phyloP scores from a whole-genome alignment of 2,888 invertebrate genomes.

The Zonitis immaculata region DNA sequence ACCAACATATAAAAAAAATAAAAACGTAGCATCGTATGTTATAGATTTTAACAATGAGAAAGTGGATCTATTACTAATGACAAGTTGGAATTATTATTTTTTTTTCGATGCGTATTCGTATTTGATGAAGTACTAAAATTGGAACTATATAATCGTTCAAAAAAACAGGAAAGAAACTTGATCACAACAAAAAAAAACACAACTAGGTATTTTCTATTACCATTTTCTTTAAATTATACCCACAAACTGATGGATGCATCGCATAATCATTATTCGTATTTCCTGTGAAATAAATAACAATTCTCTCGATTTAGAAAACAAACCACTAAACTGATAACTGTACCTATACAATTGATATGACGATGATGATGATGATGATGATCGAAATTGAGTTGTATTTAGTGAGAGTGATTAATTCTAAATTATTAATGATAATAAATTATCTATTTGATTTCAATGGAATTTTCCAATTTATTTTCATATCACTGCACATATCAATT shows the following conservation, averaged over 20 bases:
- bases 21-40: constrained; percentile 39
- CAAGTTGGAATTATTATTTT: not conserved
- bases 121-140: not conserved
- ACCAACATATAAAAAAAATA: too few relatives aligned
- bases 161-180: not conserved
- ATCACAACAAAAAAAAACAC: not conserved
- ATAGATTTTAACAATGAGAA: constrained; percentile 41
- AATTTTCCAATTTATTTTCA: too few relatives aligned
- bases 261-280: not conserved
- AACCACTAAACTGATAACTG: not conserved
- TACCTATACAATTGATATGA: not conserved
- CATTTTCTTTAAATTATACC: too few relatives aligned
- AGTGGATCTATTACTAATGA: constrained; percentile 31
- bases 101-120: not conserved
- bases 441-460: too few relatives aligned
- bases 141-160: not conserved
- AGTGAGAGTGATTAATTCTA: too few relatives aligned
- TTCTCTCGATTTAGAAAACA: not conserved
- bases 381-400: constrained; percentile 12
- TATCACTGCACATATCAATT: too few relatives aligned
- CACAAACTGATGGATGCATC: too few relatives aligned
- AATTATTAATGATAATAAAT: too few relatives aligned
- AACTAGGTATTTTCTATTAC: not conserved
- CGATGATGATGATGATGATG: not conserved
- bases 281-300: not conserved